Evolutionary conservation across 2,113 vertebrate genomes (phyloP).

Genomic region (Echinops telfairi): DNA sequence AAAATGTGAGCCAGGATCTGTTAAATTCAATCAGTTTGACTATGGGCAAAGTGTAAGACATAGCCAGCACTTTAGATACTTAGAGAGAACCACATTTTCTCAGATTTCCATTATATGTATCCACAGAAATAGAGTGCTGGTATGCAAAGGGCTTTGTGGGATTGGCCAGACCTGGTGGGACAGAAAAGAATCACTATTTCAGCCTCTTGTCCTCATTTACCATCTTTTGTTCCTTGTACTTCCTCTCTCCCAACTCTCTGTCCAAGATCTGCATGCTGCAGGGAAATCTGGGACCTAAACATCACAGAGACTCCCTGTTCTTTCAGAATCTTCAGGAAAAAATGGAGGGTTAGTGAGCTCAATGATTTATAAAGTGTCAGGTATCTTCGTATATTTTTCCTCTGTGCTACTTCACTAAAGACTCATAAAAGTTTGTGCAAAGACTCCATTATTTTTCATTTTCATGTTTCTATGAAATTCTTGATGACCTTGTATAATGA

Average conservation of each 20-base stretch:
- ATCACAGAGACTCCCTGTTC: neutral
- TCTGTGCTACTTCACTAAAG: constrained; percentile 13
- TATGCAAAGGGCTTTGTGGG: neutral
- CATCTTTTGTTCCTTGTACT: neutral
- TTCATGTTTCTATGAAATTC: too few relatives aligned
- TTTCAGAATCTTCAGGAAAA: neutral
- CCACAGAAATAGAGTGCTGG: neutral
- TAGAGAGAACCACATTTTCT: constrained; percentile 26
- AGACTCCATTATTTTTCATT: too few relatives aligned
- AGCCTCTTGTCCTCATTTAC: neutral
- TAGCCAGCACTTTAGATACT: neutral
- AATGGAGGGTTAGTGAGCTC: neutral
- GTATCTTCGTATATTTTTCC: neutral
- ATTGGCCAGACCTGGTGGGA: neutral
- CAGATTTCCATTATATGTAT: neutral
- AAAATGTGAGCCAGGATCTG: constrained; percentile 58
- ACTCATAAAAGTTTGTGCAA: too few relatives aligned
- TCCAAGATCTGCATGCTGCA: neutral
- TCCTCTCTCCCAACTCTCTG: neutral
- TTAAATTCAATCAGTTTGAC: constrained; percentile 46
- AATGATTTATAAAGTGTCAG: neutral
- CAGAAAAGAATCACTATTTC: neutral
- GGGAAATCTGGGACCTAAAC: neutral
- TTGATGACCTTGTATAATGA: neutral
- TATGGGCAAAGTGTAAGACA: neutral